These are phyloP conservation scores for Furcula furcula DNA, from an alignment of 2,888 invertebrate genomes.

Conservation along the genomic window DNA sequence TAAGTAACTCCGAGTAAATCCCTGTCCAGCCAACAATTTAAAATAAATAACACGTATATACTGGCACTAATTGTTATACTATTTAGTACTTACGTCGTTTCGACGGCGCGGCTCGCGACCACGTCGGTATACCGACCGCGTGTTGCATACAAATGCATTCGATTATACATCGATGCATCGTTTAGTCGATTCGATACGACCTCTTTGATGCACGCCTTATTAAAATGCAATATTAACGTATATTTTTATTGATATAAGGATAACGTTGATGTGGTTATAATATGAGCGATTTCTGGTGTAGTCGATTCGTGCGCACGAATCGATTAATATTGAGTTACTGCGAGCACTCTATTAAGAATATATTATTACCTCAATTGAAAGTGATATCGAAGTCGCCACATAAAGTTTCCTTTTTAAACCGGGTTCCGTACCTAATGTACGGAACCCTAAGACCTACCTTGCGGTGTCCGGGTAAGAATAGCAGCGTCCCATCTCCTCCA, in stretches of 20 bases:
- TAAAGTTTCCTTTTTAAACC: too few species aligned
- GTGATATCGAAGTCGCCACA: too few species aligned
- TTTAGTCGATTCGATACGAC: conserved; percentile 19
- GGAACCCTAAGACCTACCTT: too few species aligned
- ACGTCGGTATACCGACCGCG: conserved; percentile 21
- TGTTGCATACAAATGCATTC: conserved; percentile 38
- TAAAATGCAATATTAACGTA: conserved; percentile 22
- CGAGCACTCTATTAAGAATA: too few species aligned
- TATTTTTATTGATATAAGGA: conserved; percentile 16
- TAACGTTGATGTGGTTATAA: conserved; percentile 16
- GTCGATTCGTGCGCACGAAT: conserved; percentile 14
- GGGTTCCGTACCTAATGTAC: too few species aligned
- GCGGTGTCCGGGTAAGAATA: too few species aligned
- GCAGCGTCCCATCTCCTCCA: too few species aligned
- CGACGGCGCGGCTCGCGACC: conserved; percentile 8
- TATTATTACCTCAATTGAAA: too few species aligned
- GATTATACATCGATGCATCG: conserved; percentile 23
- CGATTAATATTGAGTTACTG: too few species aligned
- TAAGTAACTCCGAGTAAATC: too few species aligned
- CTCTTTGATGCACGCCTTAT: conserved; percentile 25
- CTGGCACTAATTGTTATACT: conserved; percentile 36
- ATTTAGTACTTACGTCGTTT: conserved; percentile 32
- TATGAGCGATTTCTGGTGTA: conserved; percentile 13
- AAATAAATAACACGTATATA: conserved; percentile 28
- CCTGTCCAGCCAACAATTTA: conserved; percentile 9